Percentiles rank a stretch among this genome's conserved stretches.
Conservation (phyloP, 2,888 invertebrate species). For the Penaeus monodon region DNA sequence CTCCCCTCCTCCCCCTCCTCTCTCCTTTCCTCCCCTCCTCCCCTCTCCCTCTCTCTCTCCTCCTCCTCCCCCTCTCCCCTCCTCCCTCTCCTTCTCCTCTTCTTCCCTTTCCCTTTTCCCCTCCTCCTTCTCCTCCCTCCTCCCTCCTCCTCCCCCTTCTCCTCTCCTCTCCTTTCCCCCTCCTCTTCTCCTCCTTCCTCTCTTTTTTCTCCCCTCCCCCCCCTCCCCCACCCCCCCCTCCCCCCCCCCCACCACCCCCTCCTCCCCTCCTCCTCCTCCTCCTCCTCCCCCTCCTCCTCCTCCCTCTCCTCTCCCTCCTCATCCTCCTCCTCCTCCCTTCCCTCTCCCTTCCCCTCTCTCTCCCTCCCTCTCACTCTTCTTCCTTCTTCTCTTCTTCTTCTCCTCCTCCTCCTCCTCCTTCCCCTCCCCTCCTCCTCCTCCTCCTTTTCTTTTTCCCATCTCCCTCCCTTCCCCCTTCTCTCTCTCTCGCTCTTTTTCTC, state of each 20-base stretch:
- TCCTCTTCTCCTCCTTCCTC: neutral
- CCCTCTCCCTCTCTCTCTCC: neutral
- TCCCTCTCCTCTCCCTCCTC: neutral
- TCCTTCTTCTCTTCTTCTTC: neutral
- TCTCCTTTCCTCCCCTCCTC: constrained; percentile 16
- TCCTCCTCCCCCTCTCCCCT: constrained; percentile 12
- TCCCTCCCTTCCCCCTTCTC: neutral
- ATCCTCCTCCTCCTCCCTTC: neutral
- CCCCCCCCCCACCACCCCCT: neutral
- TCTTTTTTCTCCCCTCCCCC: neutral
- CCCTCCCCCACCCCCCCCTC: neutral
- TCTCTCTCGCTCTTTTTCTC: constrained; percentile 1
- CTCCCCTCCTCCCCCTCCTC: constrained; percentile 7
- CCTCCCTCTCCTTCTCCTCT: neutral
- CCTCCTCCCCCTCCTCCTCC: neutral
- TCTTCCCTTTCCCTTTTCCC: too few relatives aligned
- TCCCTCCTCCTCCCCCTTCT: neutral
- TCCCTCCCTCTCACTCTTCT: neutral
- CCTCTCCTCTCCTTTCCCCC: neutral
- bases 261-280: constrained; percentile 10
- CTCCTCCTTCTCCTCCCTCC: too few relatives aligned
- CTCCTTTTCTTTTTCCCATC: neutral
- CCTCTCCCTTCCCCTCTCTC: neutral
- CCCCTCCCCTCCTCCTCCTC: neutral
- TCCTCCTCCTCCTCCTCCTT: neutral